Conservation (phyloP, 2,888 invertebrate genomes). For the Pinctada fucata region DNA sequence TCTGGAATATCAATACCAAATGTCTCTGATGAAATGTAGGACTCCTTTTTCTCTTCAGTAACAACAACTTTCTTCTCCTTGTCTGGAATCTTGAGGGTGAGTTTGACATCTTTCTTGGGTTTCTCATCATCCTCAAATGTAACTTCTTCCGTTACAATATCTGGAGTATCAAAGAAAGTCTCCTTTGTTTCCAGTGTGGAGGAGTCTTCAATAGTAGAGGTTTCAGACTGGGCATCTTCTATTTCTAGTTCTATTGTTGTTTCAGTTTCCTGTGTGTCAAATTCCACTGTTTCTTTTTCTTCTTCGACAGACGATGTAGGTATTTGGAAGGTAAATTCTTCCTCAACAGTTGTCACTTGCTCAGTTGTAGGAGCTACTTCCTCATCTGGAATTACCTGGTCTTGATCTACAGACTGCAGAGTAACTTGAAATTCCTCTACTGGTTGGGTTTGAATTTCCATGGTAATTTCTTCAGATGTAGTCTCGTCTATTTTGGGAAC, state of each 20-base stretch:
- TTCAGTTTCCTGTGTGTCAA: constrained; percentile 40
- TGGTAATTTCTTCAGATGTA: constrained; percentile 44
- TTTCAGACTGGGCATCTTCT: constrained; percentile 48
- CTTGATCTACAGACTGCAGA: constrained; percentile 40
- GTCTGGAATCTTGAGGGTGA: constrained; percentile 50
- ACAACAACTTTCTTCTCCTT: constrained; percentile 39
- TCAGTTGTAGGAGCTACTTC: neutral
- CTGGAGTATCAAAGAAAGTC: constrained; percentile 47
- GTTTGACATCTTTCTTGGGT: constrained; percentile 48
- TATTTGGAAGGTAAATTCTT: constrained; percentile 29
- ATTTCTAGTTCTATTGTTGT: constrained; percentile 35
- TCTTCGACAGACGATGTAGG: constrained; percentile 34
- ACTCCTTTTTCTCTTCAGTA: constrained; percentile 49
- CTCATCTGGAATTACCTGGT: constrained; percentile 24
- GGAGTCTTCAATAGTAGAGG: constrained; percentile 23
- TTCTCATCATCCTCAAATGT: constrained; percentile 54
- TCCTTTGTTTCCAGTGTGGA: constrained; percentile 51
- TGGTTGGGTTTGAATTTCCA: constrained; percentile 39
- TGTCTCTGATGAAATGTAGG: constrained; percentile 53
- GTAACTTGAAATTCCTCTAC: constrained; percentile 43
- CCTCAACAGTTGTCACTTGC: constrained; percentile 12
- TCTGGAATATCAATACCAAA: constrained; percentile 75
- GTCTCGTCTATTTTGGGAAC: constrained; percentile 47
- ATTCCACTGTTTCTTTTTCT: constrained; percentile 43
- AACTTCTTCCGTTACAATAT: constrained; percentile 54